A percentile compares a stretch with the other conserved stretches of the same genome.
Evolutionary conservation across 2,797 vertebrate species (phyloP).

Genomic region (Distichodus sexfasciatus): DNA sequence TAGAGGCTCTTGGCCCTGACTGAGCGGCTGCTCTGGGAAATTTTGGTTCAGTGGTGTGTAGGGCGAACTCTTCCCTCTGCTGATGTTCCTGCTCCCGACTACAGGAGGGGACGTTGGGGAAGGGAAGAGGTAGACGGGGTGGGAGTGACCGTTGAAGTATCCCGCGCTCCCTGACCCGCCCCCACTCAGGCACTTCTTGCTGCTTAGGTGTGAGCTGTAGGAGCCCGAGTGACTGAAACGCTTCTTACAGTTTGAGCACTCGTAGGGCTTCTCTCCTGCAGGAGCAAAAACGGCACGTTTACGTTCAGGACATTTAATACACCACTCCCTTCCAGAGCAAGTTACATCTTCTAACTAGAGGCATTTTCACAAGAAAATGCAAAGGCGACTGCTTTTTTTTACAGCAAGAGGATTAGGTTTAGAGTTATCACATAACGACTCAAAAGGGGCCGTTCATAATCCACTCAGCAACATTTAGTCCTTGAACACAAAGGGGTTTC

Average conservation of each 20-base stretch:
- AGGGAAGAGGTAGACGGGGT: conserved; percentile 56
- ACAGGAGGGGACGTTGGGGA: conserved; percentile 66
- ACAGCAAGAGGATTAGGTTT: too few relatives aligned
- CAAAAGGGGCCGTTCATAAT: too few relatives aligned
- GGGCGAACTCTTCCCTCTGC: conserved; percentile 57
- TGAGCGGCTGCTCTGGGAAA: conserved; percentile 19
- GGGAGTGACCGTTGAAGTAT: conserved; percentile 64
- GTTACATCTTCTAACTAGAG: too few relatives aligned
- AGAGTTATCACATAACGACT: too few relatives aligned
- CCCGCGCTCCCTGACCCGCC: conserved; percentile 52
- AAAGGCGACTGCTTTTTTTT: too few relatives aligned
- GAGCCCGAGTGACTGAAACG: conserved; percentile 82
- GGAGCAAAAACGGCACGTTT: conserved; percentile 15
- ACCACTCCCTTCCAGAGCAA: too few relatives aligned
- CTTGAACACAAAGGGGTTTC: not conserved
- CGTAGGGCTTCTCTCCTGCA: conserved; percentile 83
- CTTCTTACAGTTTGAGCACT: conserved; percentile 81
- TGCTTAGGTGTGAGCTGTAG: conserved; percentile 79
- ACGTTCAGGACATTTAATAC: too few relatives aligned
- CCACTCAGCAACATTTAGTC: not conserved
- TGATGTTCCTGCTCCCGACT: conserved; percentile 58
- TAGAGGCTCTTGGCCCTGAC: conserved; percentile 49
- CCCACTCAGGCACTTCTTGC: conserved; percentile 74
- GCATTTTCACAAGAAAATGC: too few relatives aligned
- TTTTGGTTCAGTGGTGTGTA: conserved; percentile 27